These are phyloP conservation scores for Cervus canadensis DNA, from an alignment of 2,113 vertebrate species.

Conservation along the genomic window DNA sequence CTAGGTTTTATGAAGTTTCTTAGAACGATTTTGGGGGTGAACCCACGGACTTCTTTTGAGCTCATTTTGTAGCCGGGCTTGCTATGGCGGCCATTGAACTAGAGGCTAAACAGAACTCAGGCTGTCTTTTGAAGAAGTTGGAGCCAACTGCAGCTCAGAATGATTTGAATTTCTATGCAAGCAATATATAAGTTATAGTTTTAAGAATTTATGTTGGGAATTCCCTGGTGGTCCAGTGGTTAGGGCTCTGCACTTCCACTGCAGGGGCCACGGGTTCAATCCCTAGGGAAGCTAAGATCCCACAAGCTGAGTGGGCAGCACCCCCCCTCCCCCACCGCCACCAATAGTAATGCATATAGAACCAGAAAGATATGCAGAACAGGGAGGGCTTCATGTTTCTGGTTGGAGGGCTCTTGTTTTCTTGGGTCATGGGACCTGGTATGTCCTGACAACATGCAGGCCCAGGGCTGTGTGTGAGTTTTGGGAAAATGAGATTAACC, in stretches of 20 bases:
- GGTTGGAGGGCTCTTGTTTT: background rate
- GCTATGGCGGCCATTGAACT: background rate
- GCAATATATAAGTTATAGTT: conserved; percentile 24
- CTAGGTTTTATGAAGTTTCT: background rate
- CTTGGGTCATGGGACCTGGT: background rate
- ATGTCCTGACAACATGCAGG: background rate
- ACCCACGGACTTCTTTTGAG: background rate
- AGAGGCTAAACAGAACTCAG: background rate
- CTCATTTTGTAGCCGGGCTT: conserved; percentile 9
- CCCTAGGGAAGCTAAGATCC: background rate
- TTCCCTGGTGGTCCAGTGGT: background rate
- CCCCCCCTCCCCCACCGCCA: accelerated
- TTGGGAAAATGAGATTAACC: conserved; percentile 42
- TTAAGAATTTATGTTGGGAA: conserved; percentile 12
- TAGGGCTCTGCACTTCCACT: background rate
- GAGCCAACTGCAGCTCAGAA: conserved; percentile 24
- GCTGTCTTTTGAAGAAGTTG: conserved; percentile 4
- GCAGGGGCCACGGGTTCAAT: background rate
- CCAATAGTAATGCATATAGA: conserved; percentile 35
- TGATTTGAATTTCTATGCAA: conserved; percentile 43
- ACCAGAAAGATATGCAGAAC: conserved; percentile 1
- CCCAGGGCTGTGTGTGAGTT: conserved; percentile 4
- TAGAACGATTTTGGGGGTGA: background rate
- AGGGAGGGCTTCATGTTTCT: background rate
- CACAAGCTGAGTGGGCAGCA: background rate